phyloP scores from a whole-genome alignment of 2,888 invertebrate species.

The Thymelicus sylvestris region DNA sequence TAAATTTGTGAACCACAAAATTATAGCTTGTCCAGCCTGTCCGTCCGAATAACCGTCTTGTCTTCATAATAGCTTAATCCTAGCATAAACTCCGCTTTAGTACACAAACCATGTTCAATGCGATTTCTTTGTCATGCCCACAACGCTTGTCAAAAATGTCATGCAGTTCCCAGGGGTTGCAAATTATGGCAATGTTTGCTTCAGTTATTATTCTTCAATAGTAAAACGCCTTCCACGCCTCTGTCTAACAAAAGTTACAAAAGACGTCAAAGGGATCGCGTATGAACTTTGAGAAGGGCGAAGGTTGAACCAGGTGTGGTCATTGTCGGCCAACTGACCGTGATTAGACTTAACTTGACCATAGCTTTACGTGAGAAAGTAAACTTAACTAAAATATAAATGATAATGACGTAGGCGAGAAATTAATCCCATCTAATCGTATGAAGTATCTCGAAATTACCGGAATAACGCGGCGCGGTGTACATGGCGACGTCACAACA shows the following conservation, averaged over 20 bases:
- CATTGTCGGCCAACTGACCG: slow-evolving; percentile 80
- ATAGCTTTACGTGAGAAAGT: slow-evolving; percentile 74
- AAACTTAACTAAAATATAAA: neutral
- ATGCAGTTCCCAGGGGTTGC: slow-evolving; percentile 74
- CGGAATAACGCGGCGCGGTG: slow-evolving; percentile 58
- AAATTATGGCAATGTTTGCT: slow-evolving; percentile 78
- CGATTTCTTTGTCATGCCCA: slow-evolving; percentile 57
- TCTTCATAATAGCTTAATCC: slow-evolving; percentile 50
- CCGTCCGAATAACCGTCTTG: slow-evolving; percentile 42
- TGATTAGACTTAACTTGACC: slow-evolving; percentile 62
- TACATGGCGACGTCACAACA: slow-evolving; percentile 71
- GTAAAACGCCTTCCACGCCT: slow-evolving; percentile 72
- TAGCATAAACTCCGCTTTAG: slow-evolving; percentile 57
- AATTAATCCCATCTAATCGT: slow-evolving; percentile 58
- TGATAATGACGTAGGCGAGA: slow-evolving; percentile 23
- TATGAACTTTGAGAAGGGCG: slow-evolving; percentile 70
- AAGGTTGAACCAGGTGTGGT: slow-evolving; percentile 73
- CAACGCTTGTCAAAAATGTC: slow-evolving; percentile 77
- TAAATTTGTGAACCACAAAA: slow-evolving; percentile 16
- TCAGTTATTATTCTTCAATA: slow-evolving; percentile 65
- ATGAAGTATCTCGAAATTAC: slow-evolving; percentile 66
- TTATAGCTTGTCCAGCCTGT: slow-evolving; percentile 41
- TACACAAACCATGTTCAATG: slow-evolving; percentile 68
- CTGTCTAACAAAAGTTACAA: slow-evolving; percentile 52
- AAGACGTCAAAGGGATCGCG: slow-evolving; percentile 67